Evolutionary conservation across 2,888 invertebrate species (phyloP).

Genomic region (Sesia bembeciformis): DNA sequence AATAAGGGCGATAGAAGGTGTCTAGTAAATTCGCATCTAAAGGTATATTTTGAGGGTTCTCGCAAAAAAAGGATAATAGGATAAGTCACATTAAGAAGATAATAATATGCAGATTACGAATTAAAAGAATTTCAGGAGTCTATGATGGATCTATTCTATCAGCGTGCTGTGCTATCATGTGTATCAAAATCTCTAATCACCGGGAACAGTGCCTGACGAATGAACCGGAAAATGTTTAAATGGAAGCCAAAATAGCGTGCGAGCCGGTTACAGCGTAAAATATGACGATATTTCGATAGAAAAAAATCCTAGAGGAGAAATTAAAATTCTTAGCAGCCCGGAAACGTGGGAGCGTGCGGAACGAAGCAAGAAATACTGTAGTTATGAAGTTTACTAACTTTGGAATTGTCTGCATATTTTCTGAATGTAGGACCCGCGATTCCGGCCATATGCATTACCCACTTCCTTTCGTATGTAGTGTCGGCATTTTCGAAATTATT

Average conservation of each 20-base stretch:
- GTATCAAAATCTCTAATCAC: constrained; percentile 52
- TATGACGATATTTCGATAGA: constrained; percentile 50
- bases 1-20: not conserved
- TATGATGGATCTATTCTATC: not conserved
- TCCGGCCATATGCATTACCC: too few species aligned
- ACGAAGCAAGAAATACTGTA: constrained; percentile 36
- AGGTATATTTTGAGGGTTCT: too few species aligned
- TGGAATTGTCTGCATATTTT: constrained; percentile 29
- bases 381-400: constrained; percentile 36
- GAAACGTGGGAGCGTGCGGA: constrained; percentile 50
- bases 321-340: constrained; percentile 52
- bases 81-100: too few species aligned
- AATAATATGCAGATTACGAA: too few species aligned
- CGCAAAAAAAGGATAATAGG: too few species aligned
- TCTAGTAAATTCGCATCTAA: not conserved
- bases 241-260: constrained; percentile 66
- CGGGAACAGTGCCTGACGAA: constrained; percentile 62
- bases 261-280: constrained; percentile 50
- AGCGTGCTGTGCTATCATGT: constrained; percentile 20
- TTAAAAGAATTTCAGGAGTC: not conserved
- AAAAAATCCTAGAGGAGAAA: constrained; percentile 33
- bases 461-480: too few species aligned
- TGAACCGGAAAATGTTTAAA: constrained; percentile 71
- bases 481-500: too few species aligned
- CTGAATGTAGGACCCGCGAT: too few species aligned